Percentiles rank a stretch among this genome's conserved stretches.
Evolutionary conservation across 2,113 vertebrate genomes (phyloP).

Genomic region (Ariopsis seemanni): DNA sequence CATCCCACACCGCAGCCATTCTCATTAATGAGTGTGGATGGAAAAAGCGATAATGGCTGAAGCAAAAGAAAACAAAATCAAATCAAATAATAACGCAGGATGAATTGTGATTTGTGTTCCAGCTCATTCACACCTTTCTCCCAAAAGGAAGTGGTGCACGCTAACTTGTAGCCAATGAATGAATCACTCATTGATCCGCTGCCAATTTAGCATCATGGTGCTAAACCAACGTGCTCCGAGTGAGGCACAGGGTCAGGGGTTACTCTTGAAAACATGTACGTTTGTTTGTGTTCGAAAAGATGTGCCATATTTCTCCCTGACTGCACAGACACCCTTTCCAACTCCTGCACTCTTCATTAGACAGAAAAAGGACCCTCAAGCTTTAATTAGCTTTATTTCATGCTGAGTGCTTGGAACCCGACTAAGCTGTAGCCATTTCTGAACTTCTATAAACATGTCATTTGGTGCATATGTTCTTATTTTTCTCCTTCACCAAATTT

Average conservation of each 20-base stretch:
- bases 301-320: slow-evolving; percentile 41
- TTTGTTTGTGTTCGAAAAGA: slow-evolving; percentile 27
- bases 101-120: background rate
- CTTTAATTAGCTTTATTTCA: slow-evolving; percentile 88
- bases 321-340: slow-evolving; percentile 53
- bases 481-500: slow-evolving; percentile 50
- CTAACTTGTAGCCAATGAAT: background rate
- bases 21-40: slow-evolving; percentile 34
- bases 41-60: background rate
- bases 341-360: slow-evolving; percentile 79
- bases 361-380: slow-evolving; percentile 85
- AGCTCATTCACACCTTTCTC: slow-evolving; percentile 32
- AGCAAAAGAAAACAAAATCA: background rate
- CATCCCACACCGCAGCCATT: slow-evolving; percentile 9
- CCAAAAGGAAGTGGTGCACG: slow-evolving; percentile 28
- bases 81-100: slow-evolving; percentile 19
- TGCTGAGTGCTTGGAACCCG: slow-evolving; percentile 72
- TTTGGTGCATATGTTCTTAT: slow-evolving; percentile 69
- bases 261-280: slow-evolving; percentile 4
- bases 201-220: background rate
- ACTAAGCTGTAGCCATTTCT: slow-evolving; percentile 62
- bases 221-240: background rate
- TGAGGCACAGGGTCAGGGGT: background rate
- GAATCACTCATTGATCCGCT: background rate
- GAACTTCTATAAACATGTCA: slow-evolving; percentile 67